Evolutionary conservation across 2,888 invertebrate species (phyloP), one percentile per base, ranked within the genome.

Genomic region (Slavum lentiscoides): DNA sequence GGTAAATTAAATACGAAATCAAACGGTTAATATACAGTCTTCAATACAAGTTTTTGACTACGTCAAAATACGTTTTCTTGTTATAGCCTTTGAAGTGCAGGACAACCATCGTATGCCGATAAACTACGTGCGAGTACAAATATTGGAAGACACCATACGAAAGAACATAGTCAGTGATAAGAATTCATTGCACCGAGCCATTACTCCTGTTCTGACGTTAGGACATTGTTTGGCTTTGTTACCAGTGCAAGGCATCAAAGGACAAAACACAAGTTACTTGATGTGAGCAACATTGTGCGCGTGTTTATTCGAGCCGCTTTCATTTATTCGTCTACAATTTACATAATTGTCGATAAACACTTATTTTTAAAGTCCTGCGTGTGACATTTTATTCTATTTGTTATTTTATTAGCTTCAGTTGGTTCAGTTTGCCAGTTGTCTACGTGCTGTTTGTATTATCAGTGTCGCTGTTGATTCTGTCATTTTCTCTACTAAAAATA

Each of bases 371-470:
- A 23, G 21, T 9, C 8, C 8, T 2, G 11, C 7, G 21, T 43
- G 6, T 17, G 13, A 62, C 30, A 15, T 62, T 30, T 23, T 23
- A 30, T 30, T 23, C n/a, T 7, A 61, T 61, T 62, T 62, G 43
- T 30, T 62, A 5, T 9, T 19, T 77, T 77, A 82, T 55, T 58
- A 83, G 83, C 74, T 83, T 83, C 59, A 64, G 80, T 61, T 83
- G 83, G 83, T 82, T 87, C 19, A 89, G 96, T 15, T 94, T 95
- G 83, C 88, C 95, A 0, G 87, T 92, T 82, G 90, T 92, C 0
- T 95, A 93, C 85, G 86, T 92, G 0, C 86, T 94, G 1, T 95
- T 96, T 0, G 89, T 92, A 0, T 87, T 90, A 84, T 89, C 92
- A 0, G 88, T 89, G 23, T 96, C 95, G 92, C 87, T 88, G 19